Base-by-base conservation (phyloP, 2,888 invertebrate species). In the Polydrusus pterygomalis region DNA sequence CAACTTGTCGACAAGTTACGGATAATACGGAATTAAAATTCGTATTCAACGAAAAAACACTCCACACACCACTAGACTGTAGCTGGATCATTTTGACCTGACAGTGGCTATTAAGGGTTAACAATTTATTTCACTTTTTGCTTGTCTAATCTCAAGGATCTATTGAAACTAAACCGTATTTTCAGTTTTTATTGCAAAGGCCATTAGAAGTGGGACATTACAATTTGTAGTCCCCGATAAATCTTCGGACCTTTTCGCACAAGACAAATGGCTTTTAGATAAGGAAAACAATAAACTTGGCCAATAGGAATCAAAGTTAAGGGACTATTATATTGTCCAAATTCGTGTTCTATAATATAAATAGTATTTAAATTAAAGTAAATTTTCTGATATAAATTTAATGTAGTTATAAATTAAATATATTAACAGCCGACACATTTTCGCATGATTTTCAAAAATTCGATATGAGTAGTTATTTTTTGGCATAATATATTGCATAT, bases 271-370 rank as follows among this genome's bases (percentile, higher is more conserved):
- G 56, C 30, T 30, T 56, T 56, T 30, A 30, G 56, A 56, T 56
- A 56, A 56, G 56, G n/a, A 56, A 56, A 56, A 56, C 56, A 56
- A 56, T 56, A 56, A 56, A 56, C 47, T 20, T 51, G 10, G 20
- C 51, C n/a, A 51, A 51, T n/a, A 13, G 51, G 51, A 51, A 20
- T 51, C 1, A 51, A 20, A 51, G 11, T 51, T 47, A 47, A 47
- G 17, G 47, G 17, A 17, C 7, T 43, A 43, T 43, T 47, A 17
- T 47, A 17, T n/a, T 17, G 17, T 47, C 17, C 13, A 17, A 17
- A 47, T 47, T 47, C 7, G 8, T 47, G 47, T 47, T 47, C n/a
- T 47, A 15, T 45, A 45, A 2, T 45, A 45, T 2, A n/a, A 45
- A 45, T n/a, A 13, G 7, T 43, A n/a, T 43, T 43, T 43, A 43